Evolutionary conservation across 2,113 vertebrate species (phyloP).

Genomic region (Callocephalon fimbriatum): DNA sequence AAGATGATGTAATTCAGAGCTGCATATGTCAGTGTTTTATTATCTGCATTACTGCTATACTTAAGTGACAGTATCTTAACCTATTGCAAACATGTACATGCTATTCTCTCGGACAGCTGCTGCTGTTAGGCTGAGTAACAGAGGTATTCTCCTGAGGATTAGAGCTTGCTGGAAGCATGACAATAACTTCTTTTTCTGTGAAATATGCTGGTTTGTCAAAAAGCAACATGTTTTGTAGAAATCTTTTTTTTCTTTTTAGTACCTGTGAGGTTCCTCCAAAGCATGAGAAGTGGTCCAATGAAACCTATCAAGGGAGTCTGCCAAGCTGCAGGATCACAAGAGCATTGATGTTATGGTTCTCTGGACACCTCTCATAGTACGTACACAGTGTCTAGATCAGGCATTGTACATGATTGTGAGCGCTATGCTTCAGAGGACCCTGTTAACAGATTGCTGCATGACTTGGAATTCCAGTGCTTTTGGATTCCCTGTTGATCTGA

Average conservation of each 20-base stretch:
- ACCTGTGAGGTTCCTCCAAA: not conserved
- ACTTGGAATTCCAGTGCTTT: not conserved
- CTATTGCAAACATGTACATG: not conserved
- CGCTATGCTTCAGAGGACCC: not conserved
- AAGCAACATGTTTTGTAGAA: not conserved
- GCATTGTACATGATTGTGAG: not conserved
- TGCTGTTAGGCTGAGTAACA: not conserved
- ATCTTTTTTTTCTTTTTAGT: not conserved
- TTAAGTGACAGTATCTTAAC: not conserved
- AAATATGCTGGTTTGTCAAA: not conserved
- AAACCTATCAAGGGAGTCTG: not conserved
- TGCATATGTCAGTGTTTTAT: not conserved
- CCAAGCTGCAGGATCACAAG: not conserved
- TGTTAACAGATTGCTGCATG: not conserved
- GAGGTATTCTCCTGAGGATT: not conserved
- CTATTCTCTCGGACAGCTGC: not conserved
- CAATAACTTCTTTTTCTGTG: not conserved
- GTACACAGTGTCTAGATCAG: too few relatives aligned
- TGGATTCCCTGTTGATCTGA: not conserved
- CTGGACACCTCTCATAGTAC: not conserved
- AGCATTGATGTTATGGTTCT: not conserved
- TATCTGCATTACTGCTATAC: not conserved
- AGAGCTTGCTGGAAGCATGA: not conserved
- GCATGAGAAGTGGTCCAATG: not conserved
- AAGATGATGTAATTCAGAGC: conserved; percentile 31